Evolutionary conservation across 2,888 invertebrate genomes (phyloP), one percentile per base, ranked within the genome.

Genomic region (Andrena camellia): DNA sequence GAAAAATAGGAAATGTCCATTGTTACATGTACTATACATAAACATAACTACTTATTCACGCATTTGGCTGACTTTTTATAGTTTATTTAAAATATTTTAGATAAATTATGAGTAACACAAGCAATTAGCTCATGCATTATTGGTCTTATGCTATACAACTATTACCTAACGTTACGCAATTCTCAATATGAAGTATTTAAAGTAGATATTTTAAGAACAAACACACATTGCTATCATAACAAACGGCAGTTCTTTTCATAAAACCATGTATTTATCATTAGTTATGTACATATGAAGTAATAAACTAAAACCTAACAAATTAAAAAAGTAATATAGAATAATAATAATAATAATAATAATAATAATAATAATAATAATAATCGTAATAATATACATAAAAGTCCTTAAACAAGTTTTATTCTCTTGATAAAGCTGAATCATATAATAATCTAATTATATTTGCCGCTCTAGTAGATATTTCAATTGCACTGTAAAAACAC

Each of bases 241-340:
- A 79, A 76, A 85, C 70, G 85, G 82, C 85, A 85, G 84, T 84
- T 79, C 26, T 80, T 63, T 76, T 78, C 73, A 54, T 79, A 86
- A 86, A 86, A 81, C 62, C 70, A 86, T 86, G 69, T 86, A 86
- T 86, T 86, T 86, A 84, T 82, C 75, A 78, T 73, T 26, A 57
- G 73, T 73, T 84, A 86, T 86, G 72, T 86, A 86, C 86, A 86
- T 86, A 82, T 64, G 59, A 72, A 76, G 84, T 81, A 81, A 81
- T 72, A 79, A 86, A 86, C 54, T 86, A 86, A 84, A 72, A 72
- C 67, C 74, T 86, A 83, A 79, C 54, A 60, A 52, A 81, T 84
- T 79, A 72, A 77, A 74, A 86, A 84, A 81, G 52, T 77, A 62
- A 66, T 63, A 67, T 57, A 80, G 52, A 74, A 80, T 64, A 64